Base-by-base conservation (phyloP, 2,888 invertebrate species). In the Agrotis segetum region DNA sequence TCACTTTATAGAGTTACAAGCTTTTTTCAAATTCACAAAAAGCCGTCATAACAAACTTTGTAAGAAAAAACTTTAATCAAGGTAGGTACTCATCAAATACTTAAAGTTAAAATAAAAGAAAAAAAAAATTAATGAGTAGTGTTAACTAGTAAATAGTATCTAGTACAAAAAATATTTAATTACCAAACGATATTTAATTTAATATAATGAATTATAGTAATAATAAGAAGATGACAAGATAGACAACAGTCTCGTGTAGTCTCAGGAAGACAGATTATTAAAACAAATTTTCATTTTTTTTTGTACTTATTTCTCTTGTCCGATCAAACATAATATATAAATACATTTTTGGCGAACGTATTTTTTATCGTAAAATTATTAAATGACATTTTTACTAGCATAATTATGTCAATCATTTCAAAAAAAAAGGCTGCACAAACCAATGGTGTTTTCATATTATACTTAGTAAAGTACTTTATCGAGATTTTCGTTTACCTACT, bases 11-110 rank as follows among this genome's bases (percentile, higher is more conserved):
- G 14, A 46, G 13, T 21, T 7, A 47, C 4, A 62, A 47, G 40
- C 5, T 55, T 74, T 44, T 63, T 73, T n/a, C 11, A 44, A 49
- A 17, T 17, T 17, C 14, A 9, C 16, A 72, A 72, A 72, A 66
- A 66, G 3, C 3, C 14, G 4, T 3, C 19, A 34, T 44, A 65
- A 29, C n/a, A 53, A 11, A 61, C 40, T 2, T 21, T 0, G 21
- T 0, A 1, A 24, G 7, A 69, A 59, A 76, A 77, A 71, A 64
- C 59, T 47, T 16, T 17, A 60, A 50, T 49, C 52, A 21, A 16
- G 13, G 21, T 46, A 16, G 13, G 21, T 46, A 19, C 0, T 6
- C 16, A 6, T 21, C 1, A 34, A 56, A 29, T 29, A 19, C n/a
- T n/a, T n/a, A n/a, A n/a, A n/a, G n/a, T n/a, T n/a, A 46, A 46